phyloP scores from a whole-genome alignment of 2,888 invertebrate species.

The Pyralis farinalis region DNA sequence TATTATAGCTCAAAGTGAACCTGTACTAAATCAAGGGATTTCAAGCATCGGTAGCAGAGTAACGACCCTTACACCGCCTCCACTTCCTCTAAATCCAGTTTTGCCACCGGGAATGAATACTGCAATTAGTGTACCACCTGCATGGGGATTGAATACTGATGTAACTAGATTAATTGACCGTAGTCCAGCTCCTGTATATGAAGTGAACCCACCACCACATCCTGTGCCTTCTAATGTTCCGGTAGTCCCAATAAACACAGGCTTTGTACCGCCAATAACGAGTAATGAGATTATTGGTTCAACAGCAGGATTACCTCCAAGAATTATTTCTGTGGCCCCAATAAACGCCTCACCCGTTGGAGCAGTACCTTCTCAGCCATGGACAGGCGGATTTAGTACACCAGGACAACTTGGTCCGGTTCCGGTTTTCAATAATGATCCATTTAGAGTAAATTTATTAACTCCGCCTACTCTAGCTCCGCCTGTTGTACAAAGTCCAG shows the following conservation, averaged over 20 bases:
- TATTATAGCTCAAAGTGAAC: slow-evolving; percentile 7
- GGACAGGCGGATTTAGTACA: background rate
- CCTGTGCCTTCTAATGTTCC: background rate
- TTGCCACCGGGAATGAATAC: background rate
- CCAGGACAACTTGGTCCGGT: background rate
- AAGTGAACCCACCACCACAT: slow-evolving; percentile 4
- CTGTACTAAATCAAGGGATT: background rate
- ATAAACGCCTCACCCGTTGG: background rate
- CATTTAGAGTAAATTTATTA: slow-evolving; percentile 17
- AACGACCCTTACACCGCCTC: slow-evolving; percentile 1
- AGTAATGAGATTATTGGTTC: slow-evolving; percentile 2
- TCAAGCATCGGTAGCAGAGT: background rate
- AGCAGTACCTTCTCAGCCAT: background rate
- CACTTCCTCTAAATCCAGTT: background rate
- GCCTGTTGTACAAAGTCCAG: background rate
- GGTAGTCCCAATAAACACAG: background rate
- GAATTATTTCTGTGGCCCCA: background rate
- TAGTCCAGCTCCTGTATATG: slow-evolving; percentile 2
- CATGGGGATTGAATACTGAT: background rate
- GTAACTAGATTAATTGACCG: background rate
- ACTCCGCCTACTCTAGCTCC: background rate
- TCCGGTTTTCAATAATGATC: slow-evolving; percentile 3
- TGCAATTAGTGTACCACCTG: background rate
- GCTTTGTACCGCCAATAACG: background rate
- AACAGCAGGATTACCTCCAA: background rate